Percentiles rank a stretch among this genome's conserved stretches.
These are phyloP conservation scores for Drosophila gunungcola DNA, from an alignment of 1,140 invertebrate genomes.

Conservation along the genomic window DNA sequence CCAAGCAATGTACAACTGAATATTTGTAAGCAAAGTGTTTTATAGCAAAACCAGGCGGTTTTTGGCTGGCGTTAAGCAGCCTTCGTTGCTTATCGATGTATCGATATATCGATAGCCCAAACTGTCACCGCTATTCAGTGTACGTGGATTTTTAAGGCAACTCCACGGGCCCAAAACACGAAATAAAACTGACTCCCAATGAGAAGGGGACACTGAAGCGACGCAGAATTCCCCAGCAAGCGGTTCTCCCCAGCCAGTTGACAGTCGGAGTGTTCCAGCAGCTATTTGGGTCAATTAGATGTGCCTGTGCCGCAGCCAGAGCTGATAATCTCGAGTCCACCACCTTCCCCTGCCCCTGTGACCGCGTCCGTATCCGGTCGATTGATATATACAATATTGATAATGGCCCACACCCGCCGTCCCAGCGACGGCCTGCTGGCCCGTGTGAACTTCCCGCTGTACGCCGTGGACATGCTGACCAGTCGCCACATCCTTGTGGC, in stretches of 20 bases:
- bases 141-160: slow-evolving; percentile 49
- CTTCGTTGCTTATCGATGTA: slow-evolving; percentile 4
- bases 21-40: background rate
- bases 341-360: background rate
- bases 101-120: slow-evolving; percentile 13
- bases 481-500: slow-evolving; percentile 97
- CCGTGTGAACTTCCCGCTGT: slow-evolving; percentile 96
- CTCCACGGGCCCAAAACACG: slow-evolving; percentile 19
- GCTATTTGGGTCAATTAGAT: slow-evolving; percentile 12
- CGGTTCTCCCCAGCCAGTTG: background rate
- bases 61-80: background rate
- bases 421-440: slow-evolving; percentile 90
- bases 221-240: background rate
- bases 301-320: slow-evolving; percentile 15
- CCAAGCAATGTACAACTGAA: too few species aligned
- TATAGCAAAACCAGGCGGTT: background rate
- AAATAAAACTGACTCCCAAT: slow-evolving; percentile 2
- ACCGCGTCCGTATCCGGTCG: slow-evolving; percentile 5
- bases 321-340: slow-evolving; percentile 47
- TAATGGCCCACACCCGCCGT: slow-evolving; percentile 79
- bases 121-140: slow-evolving; percentile 26
- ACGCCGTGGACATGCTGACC: slow-evolving; percentile 94
- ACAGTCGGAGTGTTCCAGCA: slow-evolving; percentile 2
- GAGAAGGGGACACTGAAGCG: slow-evolving; percentile 6
- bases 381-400: slow-evolving; percentile 62